A percentile compares a stretch with the other conserved stretches of the same genome.
These are phyloP conservation scores for Archivesica marissinica DNA, from an alignment of 1,140 invertebrate genomes.

Conservation along the genomic window DNA sequence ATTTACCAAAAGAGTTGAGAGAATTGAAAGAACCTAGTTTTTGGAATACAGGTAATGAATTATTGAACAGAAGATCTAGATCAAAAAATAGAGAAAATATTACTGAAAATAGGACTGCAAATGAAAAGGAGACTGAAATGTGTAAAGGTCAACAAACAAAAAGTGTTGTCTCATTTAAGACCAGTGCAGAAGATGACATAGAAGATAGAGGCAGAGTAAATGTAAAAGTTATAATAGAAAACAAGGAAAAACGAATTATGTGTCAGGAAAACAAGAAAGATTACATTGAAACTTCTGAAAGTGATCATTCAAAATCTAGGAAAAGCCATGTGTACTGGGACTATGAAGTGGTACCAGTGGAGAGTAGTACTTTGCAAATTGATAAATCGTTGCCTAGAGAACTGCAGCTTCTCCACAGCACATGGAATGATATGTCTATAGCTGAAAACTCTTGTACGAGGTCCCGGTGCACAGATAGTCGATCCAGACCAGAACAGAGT, in stretches of 20 bases:
- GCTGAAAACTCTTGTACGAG: not conserved
- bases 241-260: not conserved
- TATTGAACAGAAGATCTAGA: not conserved
- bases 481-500: too few relatives aligned
- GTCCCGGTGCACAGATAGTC: too few relatives aligned
- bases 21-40: not conserved
- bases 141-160: not conserved
- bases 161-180: not conserved
- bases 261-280: not conserved
- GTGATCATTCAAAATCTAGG: not conserved
- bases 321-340: slow-evolving; percentile 38
- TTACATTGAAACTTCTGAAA: not conserved
- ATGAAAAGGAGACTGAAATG: not conserved
- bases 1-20: slow-evolving; percentile 17
- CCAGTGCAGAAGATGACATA: too few relatives aligned
- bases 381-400: slow-evolving; percentile 13
- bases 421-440: slow-evolving; percentile 5
- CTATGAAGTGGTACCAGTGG: not conserved
- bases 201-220: not conserved
- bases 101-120: not conserved
- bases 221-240: not conserved
- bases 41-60: not conserved
- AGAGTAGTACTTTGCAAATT: not conserved
- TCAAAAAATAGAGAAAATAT: not conserved
- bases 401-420: not conserved